Conservation (phyloP, 2,888 invertebrate genomes). For the Aphidoletes aphidimyza region DNA sequence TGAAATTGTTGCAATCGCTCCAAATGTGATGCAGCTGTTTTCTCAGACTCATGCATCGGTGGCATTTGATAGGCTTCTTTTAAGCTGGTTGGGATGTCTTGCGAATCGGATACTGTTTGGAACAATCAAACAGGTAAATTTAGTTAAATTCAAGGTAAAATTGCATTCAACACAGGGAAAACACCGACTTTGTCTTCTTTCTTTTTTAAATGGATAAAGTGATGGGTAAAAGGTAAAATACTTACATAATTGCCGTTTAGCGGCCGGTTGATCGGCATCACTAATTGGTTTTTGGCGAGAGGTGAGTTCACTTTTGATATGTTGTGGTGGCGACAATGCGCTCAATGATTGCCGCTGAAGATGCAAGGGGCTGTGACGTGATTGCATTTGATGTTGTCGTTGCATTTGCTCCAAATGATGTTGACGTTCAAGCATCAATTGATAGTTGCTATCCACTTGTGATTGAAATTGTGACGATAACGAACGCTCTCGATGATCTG, state of each 20-base stretch:
- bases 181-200: conserved; percentile 7
- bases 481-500: conserved; percentile 26
- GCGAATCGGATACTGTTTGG: conserved; percentile 54
- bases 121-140: neutral
- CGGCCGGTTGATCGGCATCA: conserved; percentile 50
- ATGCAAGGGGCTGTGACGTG: conserved; percentile 41
- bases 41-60: conserved; percentile 44
- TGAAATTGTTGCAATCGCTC: conserved; percentile 56
- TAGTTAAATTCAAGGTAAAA: no score
- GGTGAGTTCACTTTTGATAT: conserved; percentile 46
- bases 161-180: no score
- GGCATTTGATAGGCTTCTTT: conserved; percentile 55
- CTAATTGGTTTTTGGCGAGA: conserved; percentile 7
- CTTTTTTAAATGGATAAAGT: neutral
- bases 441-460: conserved; percentile 54
- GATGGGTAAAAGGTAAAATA: neutral
- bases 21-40: conserved; percentile 56
- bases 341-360: neutral
- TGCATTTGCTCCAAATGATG: conserved; percentile 51
- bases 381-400: conserved; percentile 48
- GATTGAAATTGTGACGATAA: conserved; percentile 53
- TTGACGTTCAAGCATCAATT: conserved; percentile 47
- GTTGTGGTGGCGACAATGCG: conserved; percentile 41
- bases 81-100: conserved; percentile 42
- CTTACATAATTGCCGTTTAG: conserved; percentile 55